Evolutionary conservation across 2,113 vertebrate genomes (phyloP).

Genomic region (Colius striatus): DNA sequence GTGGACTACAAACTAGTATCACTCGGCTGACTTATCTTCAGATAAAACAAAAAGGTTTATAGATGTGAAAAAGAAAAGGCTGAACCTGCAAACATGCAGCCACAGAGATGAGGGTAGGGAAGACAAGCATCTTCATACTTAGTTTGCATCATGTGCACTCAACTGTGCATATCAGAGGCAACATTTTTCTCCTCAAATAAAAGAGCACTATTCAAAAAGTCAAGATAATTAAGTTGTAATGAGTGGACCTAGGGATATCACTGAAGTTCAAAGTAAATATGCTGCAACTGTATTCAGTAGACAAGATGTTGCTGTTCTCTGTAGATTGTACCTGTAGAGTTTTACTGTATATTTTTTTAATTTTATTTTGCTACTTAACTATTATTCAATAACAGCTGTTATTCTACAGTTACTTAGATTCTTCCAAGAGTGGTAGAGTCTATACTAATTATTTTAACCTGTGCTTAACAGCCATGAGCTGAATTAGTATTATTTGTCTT

Average conservation of each 20-base stretch:
- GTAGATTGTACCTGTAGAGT: neutral
- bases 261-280: neutral
- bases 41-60: neutral
- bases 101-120: neutral
- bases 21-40: neutral
- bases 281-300: neutral
- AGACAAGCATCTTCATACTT: neutral
- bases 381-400: neutral
- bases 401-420: neutral
- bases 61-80: neutral
- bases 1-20: neutral
- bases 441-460: neutral
- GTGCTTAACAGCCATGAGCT: neutral
- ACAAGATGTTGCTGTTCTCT: neutral
- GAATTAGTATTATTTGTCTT: neutral
- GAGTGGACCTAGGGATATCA: neutral
- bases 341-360: neutral
- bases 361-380: neutral
- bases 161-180: neutral
- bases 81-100: neutral
- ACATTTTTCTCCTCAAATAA: conserved; percentile 19
- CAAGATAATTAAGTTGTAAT: neutral
- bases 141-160: neutral
- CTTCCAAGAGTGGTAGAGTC: neutral
- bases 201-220: neutral